Evolutionary conservation across 2,113 vertebrate species (phyloP).

Genomic region (Oreochromis aureus): DNA sequence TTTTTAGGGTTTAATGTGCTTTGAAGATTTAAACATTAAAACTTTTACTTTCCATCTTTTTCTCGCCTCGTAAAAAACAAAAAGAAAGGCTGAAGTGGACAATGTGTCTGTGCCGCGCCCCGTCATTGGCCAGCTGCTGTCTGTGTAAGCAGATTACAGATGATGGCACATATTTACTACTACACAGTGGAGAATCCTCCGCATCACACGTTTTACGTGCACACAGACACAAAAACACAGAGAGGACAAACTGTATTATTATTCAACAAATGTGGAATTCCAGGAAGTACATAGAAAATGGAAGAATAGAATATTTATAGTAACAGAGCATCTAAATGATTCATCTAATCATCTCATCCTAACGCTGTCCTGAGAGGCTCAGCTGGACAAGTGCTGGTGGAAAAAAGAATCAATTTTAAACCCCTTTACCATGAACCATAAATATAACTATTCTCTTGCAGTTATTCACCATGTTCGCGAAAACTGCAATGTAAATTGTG

Average conservation of each 20-base stretch:
- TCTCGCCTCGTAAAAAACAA: neutral
- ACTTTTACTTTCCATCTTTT: neutral
- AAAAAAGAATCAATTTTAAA: neutral
- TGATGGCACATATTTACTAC: slow-evolving; percentile 21
- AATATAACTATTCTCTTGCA: neutral
- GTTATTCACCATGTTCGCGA: slow-evolving; percentile 1
- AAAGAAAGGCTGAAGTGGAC: neutral
- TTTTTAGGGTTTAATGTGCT: neutral
- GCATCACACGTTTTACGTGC: neutral
- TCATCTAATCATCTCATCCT: neutral
- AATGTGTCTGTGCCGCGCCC: neutral
- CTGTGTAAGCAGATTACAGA: slow-evolving; percentile 6
- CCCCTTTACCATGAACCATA: neutral
- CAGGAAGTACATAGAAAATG: neutral
- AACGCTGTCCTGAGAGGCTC: neutral
- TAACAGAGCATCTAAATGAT: neutral
- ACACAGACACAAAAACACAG: neutral
- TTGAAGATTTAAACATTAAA: neutral
- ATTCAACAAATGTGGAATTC: neutral
- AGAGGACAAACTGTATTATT: neutral
- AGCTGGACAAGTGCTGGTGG: neutral
- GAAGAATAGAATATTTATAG: neutral
- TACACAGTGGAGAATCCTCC: neutral
- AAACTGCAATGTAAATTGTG: neutral
- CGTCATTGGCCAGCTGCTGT: neutral